Evolutionary conservation across 2,888 invertebrate genomes (phyloP).

Genomic region (Lasioglossum villosulum): DNA sequence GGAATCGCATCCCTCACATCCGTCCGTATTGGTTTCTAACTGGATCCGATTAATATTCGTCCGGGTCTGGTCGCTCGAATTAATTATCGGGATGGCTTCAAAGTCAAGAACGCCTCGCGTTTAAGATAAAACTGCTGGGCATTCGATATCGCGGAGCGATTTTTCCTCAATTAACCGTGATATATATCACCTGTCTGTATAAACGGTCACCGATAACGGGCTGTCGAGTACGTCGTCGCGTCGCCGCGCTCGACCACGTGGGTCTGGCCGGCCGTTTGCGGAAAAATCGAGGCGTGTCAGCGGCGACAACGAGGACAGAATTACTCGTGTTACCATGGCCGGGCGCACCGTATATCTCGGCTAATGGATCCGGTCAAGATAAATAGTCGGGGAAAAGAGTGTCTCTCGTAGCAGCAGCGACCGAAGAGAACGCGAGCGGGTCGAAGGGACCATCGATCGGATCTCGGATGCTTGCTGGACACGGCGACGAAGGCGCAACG

Average conservation of each 20-base stretch:
- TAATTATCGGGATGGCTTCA: constrained; percentile 36
- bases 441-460: constrained; percentile 62
- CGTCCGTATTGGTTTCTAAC: neutral
- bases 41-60: constrained; percentile 41
- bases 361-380: constrained; percentile 71
- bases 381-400: constrained; percentile 61
- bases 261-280: constrained; percentile 2
- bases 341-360: constrained; percentile 53
- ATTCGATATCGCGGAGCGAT: constrained; percentile 12
- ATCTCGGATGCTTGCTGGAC: constrained; percentile 52
- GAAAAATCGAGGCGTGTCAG: constrained; percentile 49
- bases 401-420: constrained; percentile 26
- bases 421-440: constrained; percentile 10
- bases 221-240: neutral
- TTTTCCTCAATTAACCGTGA: constrained; percentile 52
- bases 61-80: constrained; percentile 30
- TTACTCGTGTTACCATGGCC: constrained; percentile 64
- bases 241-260: constrained; percentile 15
- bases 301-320: constrained; percentile 51
- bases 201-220: constrained; percentile 58
- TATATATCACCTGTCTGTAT: constrained; percentile 50
- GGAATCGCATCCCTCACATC: neutral
- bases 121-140: constrained; percentile 47
- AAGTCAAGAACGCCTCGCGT: constrained; percentile 1
- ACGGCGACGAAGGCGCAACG: constrained; percentile 60